Evolutionary conservation across 2,888 invertebrate species (phyloP), one percentile per base, ranked within the genome.

Genomic region (Apotomis betuletana): DNA sequence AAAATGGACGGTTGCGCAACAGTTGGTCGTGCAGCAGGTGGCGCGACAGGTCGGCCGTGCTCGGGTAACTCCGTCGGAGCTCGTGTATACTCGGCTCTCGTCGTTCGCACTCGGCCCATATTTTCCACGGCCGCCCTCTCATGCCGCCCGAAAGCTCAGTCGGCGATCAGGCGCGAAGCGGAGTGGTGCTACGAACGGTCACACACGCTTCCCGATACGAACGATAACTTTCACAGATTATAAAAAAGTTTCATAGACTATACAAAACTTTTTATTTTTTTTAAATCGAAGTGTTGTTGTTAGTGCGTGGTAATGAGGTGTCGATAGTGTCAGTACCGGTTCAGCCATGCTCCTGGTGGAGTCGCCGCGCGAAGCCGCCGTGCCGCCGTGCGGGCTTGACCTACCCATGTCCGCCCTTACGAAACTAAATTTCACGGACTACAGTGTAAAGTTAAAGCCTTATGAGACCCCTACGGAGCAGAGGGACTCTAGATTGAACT

Each of bases 331-430:
- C 80, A 79, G 84, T 84, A 81, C 44, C 59, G 78, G 79, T 82
- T 49, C 71, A 67, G 94, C 94, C 89, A 96, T 96, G 96, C 96
- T 96, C 89, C 94, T 96, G 86, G 96, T 96, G 90, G 96, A 96
- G 94, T 92, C 95, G 84, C 95, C 95, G 83, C 95, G 95, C 87
- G 96, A 96, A 93, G 95, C 96, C 87, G 96, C 96, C 90, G 96
- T 96, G 89, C 91, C 91, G 76, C 89, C 91, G 86, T 90, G 90
- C 86, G 87, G 87, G 87, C 80, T 90, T 62, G 90, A 91, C 86
- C 79, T 88, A 78, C 90, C 91, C 75, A 92, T 92, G 93, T 92
- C 92, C 79, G 83, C 91, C 59, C 85, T 91, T 70, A 89, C 92
- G 44, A 92, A 92, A 76, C 86, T 92, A 52, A 90, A 89, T 81